Percentiles rank a stretch among this genome's conserved stretches.
These are phyloP conservation scores for Odontocolon sp. DNA, from an alignment of 2,888 invertebrate genomes.

Conservation along the genomic window DNA sequence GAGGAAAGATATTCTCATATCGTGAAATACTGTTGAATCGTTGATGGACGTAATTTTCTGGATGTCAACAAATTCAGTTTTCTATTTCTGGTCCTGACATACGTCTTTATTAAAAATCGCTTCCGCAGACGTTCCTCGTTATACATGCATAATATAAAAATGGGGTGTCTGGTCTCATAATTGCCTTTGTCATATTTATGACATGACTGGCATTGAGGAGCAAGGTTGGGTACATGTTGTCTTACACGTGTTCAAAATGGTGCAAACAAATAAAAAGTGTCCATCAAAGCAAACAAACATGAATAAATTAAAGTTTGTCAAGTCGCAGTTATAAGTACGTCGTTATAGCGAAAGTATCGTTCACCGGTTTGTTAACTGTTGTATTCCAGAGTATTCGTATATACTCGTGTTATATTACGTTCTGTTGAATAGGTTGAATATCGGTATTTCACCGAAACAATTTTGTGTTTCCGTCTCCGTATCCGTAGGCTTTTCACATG, in stretches of 20 bases:
- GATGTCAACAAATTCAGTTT: background rate
- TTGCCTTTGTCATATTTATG: background rate
- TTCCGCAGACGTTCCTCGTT: background rate
- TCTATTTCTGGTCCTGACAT: background rate
- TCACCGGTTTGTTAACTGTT: background rate
- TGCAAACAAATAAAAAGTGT: background rate
- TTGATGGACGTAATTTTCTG: background rate
- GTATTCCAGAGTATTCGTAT: background rate
- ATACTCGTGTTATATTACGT: background rate
- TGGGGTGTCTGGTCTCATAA: background rate
- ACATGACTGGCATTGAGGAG: background rate
- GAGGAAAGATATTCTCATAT: background rate
- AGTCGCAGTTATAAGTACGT: background rate
- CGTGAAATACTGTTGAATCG: background rate
- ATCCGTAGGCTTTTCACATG: background rate
- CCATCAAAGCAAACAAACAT: no score
- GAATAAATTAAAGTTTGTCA: background rate
- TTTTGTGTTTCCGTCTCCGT: background rate
- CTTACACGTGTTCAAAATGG: background rate
- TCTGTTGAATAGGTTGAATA: slow-evolving; percentile 3
- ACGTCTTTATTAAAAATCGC: slow-evolving; percentile 20
- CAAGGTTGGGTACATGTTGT: background rate
- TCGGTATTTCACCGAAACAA: background rate
- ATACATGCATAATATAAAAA: slow-evolving; percentile 1
- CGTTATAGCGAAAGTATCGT: background rate